Base-by-base conservation (phyloP, 2,888 invertebrate genomes). In the Andrena fulva region DNA sequence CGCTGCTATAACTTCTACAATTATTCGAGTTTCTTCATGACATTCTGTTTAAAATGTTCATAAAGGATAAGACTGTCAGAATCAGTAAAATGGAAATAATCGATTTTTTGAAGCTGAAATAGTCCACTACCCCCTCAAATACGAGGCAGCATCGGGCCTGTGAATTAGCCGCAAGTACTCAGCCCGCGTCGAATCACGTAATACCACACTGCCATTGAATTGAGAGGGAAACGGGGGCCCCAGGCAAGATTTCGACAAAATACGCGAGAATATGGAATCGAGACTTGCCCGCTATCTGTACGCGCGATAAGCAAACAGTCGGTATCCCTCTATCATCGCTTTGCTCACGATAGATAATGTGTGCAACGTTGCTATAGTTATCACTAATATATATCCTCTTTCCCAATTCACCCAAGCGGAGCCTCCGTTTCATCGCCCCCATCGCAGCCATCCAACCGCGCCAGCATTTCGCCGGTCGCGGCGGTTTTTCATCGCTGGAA, bases 331-430 rank as follows among this genome's bases (percentile, higher is more conserved):
- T 66, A 85, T 76, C 84, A 67, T 85, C 79, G 70, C 79, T 77
- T 85, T 75, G 78, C 85, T 82, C 77, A 69, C 72, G 68, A 78
- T 86, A 88, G 89, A 89, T 89, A 90, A 78, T 88, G 83, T 85
- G 85, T 85, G 85, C 88, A 89, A 89, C 87, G 82, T 82, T 75
- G 82, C 74, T 77, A 67, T 63, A 71, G 75, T 80, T 87, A 86
- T 87, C 87, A 77, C 64, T 50, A 66, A 72, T 64, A 75, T 35
- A 66, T 70, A 27, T 56, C 52, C 56, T 27, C 29, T 77, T 52
- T 35, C 8, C 42, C 35, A 2, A 7, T 60, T 60, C 7, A 6
- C 16, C 33, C 3, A 7, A 59, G 27, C 27, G 63, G 16, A 66
- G 10, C 29, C 52, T 31, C 66, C 20, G 48, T 20, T 66, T 29